Evolutionary conservation across 2,113 vertebrate species (phyloP), one percentile per base, ranked within the genome.

Genomic region (Pipa parva): DNA sequence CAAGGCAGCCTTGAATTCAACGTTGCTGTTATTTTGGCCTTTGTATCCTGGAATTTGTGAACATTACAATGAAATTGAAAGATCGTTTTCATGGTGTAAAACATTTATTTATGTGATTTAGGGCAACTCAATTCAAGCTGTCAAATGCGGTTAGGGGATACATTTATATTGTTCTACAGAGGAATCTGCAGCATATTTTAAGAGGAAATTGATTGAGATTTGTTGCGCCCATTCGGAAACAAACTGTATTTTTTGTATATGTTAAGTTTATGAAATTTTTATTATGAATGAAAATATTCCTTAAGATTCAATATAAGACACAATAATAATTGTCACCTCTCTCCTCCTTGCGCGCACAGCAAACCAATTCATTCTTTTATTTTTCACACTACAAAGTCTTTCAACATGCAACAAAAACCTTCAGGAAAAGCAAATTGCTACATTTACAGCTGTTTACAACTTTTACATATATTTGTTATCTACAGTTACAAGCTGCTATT

Each of bases 31-130:
- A 42, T 15, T n/a, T 42, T 42, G 39, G 17, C 39, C 39, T 42
- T 42, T 18, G n/a, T 17, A 42, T 42, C 39, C 39, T n/a, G n/a
- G 39, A 42, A 42, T 42, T 42, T 42, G 39, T 42, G 39, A 42
- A 15, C 39, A 42, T 42, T 42, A 42, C 39, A 42, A 42, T 42
- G 39, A 42, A 42, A 42, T 15, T n/a, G 39, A 42, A 42, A 42
- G 39, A 42, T 42, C 39, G 15, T 42, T 42, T 42, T 42, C 39
- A 42, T 42, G 39, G 39, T 15, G 39, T 42, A 42, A 42, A 42
- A 42, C 39, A 42, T 42, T 42, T 42, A 42, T 42, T 42, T 42
- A 42, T 42, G 39, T n/a, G 39, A 42, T 42, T 42, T 42, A 42
- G 39, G n/a, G 39, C 39, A 42, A 42, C 39, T 42, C 39, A 42